Conservation (phyloP, 2,888 invertebrate species). For the Nymphalis urticae region DNA sequence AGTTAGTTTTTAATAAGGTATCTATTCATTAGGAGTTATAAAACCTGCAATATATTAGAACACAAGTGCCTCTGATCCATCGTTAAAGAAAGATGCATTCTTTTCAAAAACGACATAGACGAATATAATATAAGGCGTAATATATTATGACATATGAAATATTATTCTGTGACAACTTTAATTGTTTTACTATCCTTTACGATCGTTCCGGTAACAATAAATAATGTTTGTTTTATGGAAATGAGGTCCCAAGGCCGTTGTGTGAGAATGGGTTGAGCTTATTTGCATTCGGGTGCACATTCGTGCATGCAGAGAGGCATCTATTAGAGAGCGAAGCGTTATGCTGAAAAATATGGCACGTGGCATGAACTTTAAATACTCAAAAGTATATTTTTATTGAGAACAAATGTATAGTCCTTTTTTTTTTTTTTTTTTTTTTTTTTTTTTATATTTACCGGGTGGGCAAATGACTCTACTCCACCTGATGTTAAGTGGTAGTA, state of each 20-base stretch:
- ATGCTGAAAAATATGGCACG: background rate
- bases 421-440: too few species aligned
- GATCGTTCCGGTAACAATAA: conserved; percentile 6
- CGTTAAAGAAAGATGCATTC: too few species aligned
- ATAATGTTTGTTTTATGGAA: conserved; percentile 21
- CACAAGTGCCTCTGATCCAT: too few species aligned
- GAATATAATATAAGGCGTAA: background rate
- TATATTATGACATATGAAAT: background rate
- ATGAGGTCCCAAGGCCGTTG: conserved; percentile 18
- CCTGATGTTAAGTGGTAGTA: too few species aligned
- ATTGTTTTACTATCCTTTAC: conserved; percentile 8
- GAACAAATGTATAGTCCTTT: too few species aligned
- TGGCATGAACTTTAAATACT: background rate
- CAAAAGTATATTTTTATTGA: background rate
- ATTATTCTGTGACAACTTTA: background rate
- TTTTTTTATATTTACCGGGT: too few species aligned
- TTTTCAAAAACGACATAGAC: too few species aligned
- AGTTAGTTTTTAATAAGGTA: too few species aligned
- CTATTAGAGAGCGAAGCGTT: background rate
- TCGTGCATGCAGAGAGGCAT: background rate
- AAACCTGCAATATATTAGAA: too few species aligned
- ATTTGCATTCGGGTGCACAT: conserved; percentile 18
- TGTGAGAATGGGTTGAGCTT: conserved; percentile 11
- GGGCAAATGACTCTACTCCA: too few species aligned
- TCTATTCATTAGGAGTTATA: too few species aligned